Conservation (phyloP, 2,888 invertebrate genomes). For the Bembecia ichneumoniformis region DNA sequence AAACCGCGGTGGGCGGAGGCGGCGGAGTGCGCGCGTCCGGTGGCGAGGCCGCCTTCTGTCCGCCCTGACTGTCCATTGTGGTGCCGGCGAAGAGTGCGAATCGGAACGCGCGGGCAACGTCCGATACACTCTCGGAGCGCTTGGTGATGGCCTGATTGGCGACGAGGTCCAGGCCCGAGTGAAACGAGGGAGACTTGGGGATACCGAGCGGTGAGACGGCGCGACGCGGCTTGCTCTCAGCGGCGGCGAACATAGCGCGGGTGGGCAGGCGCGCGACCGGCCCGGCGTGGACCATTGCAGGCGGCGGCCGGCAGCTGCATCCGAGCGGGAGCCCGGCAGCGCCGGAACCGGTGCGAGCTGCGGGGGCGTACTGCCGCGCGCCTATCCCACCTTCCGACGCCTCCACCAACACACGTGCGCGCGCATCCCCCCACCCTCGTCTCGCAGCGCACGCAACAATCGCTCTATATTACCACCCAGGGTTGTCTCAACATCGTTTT, state of each 20-base stretch:
- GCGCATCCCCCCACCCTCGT: slow-evolving; percentile 8
- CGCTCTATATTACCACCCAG: slow-evolving; percentile 52
- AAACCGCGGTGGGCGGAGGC: slow-evolving; percentile 36
- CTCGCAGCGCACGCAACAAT: slow-evolving; percentile 12
- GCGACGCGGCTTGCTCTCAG: slow-evolving; percentile 65
- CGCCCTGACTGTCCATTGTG: slow-evolving; percentile 52
- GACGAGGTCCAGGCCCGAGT: slow-evolving; percentile 87
- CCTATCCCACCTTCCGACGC: slow-evolving; percentile 14
- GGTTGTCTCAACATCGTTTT: slow-evolving; percentile 34
- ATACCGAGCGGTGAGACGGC: slow-evolving; percentile 78
- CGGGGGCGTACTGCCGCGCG: slow-evolving; percentile 56
- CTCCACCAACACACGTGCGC: slow-evolving; percentile 17
- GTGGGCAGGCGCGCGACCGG: slow-evolving; percentile 69
- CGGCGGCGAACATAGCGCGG: slow-evolving; percentile 69
- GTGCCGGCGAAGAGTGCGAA: slow-evolving; percentile 53
- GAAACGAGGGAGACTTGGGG: slow-evolving; percentile 90
- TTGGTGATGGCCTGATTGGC: slow-evolving; percentile 71
- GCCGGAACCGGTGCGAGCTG: slow-evolving; percentile 63
- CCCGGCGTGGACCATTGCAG: slow-evolving; percentile 72
- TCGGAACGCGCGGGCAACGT: slow-evolving; percentile 65
- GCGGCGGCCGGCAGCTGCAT: slow-evolving; percentile 71
- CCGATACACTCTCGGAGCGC: slow-evolving; percentile 60
- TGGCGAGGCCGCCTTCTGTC: slow-evolving; percentile 54
- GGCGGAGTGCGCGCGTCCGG: slow-evolving; percentile 59
- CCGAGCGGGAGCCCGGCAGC: slow-evolving; percentile 64